phyloP scores from a whole-genome alignment of 2,113 vertebrate species.

The Xerus inauris region DNA sequence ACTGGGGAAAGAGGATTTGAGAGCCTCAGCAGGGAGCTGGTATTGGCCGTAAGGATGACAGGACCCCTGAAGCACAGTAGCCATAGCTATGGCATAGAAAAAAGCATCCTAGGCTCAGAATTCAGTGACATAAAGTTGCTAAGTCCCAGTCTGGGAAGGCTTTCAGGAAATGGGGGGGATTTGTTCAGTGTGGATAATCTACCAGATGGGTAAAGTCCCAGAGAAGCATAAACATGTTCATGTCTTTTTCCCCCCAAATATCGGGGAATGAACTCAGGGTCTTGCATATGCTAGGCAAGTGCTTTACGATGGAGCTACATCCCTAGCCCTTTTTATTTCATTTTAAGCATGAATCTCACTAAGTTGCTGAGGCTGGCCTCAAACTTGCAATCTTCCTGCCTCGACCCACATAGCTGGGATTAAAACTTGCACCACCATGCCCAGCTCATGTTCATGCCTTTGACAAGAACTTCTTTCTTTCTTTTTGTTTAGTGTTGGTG shows the following conservation, averaged over 20 bases:
- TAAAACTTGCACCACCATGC: neutral
- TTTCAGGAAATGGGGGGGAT: neutral
- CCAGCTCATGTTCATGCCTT: neutral
- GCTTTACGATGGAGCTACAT: neutral
- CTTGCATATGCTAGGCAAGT: neutral
- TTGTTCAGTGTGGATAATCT: neutral
- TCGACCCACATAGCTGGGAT: neutral
- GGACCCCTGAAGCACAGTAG: neutral
- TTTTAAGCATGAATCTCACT: neutral
- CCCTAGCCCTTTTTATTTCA: neutral
- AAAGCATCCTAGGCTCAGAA: neutral
- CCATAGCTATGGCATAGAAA: neutral
- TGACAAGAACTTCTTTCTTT: constrained; percentile 27
- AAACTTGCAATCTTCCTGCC: neutral
- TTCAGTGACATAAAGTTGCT: neutral
- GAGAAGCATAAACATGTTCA: neutral
- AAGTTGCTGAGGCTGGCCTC: neutral
- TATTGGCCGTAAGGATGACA: neutral
- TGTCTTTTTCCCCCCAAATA: too few relatives aligned
- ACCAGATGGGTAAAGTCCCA: neutral
- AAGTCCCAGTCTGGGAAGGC: neutral
- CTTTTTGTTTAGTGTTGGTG: too few relatives aligned
- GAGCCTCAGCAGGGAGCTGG: neutral
- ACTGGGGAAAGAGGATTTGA: neutral
- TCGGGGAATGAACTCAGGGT: neutral